Conservation (phyloP, 1,140 invertebrate genomes). For the Hypsibius dujardini region DNA sequence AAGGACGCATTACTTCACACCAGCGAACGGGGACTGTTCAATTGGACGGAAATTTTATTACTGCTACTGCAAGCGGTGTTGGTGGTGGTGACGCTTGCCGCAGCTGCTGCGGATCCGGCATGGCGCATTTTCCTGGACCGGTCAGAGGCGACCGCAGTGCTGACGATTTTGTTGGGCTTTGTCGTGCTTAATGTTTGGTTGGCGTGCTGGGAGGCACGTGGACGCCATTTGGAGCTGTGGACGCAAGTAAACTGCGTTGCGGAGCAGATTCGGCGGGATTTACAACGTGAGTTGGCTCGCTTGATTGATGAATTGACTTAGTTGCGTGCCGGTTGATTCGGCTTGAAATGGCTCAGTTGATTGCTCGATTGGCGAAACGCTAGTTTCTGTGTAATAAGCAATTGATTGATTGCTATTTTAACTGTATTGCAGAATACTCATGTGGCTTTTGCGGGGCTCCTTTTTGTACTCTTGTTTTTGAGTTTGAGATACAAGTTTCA, state of each 20-base stretch:
- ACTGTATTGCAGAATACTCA: constrained; percentile 5
- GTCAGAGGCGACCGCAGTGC: background rate
- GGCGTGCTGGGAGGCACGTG: background rate
- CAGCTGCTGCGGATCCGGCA: background rate
- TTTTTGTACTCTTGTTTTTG: no score
- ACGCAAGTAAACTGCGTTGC: background rate
- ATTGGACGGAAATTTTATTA: background rate
- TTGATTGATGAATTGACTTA: background rate
- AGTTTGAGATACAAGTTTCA: no score
- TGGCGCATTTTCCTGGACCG: background rate
- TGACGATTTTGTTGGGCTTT: background rate
- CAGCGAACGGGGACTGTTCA: background rate
- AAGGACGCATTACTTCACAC: background rate
- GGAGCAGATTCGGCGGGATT: constrained; percentile 1
- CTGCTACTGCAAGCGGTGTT: background rate
- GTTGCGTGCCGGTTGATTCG: background rate
- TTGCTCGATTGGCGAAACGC: no score
- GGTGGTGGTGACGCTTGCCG: background rate
- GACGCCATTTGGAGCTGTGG: constrained; percentile 2
- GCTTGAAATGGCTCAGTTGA: background rate
- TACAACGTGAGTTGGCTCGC: background rate
- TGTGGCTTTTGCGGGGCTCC: background rate
- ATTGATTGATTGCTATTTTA: no score
- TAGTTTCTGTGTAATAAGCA: no score
- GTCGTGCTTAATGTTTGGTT: background rate